Conservation (phyloP, 1,140 invertebrate genomes). For the Aradophagus sp. region DNA sequence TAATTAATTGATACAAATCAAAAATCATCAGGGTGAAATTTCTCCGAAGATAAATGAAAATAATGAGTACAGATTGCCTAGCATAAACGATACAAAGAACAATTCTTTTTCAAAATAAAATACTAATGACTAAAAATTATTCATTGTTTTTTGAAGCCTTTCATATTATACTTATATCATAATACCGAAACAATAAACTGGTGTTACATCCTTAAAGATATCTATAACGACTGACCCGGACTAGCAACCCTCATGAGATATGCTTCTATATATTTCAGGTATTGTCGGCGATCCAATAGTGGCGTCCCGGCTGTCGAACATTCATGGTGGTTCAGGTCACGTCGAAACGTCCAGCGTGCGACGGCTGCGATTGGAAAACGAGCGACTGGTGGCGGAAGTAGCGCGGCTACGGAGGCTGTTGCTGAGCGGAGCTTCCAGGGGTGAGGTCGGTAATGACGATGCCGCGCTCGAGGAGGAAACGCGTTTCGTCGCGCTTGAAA, state of each 20-base stretch:
- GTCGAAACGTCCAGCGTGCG: constrained; percentile 72
- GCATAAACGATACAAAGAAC: too few species aligned
- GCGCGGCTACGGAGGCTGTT: constrained; percentile 77
- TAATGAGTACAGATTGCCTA: too few species aligned
- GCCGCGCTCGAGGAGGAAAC: constrained; percentile 76
- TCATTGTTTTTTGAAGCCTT: too few species aligned
- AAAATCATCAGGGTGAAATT: too few species aligned
- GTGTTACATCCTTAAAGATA: too few species aligned
- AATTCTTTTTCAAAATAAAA: too few species aligned
- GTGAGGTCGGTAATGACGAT: constrained; percentile 75
- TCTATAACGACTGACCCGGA: too few species aligned
- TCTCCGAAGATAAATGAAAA: too few species aligned
- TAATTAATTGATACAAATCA: too few species aligned
- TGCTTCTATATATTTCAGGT: constrained; percentile 50
- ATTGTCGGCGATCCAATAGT: constrained; percentile 67
- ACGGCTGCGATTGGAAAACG: constrained; percentile 80
- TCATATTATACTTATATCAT: constrained; percentile 9
- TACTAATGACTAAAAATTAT: too few species aligned
- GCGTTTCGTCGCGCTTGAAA: constrained; percentile 76
- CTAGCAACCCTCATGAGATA: constrained; percentile 1
- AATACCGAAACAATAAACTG: constrained; percentile 20
- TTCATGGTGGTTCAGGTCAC: constrained; percentile 63
- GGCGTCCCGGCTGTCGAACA: constrained; percentile 69
- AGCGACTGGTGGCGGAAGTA: constrained; percentile 80
- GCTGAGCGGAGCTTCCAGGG: constrained; percentile 77